These are phyloP conservation scores for Lepetodrilus schrolli DNA, from an alignment of 2,888 invertebrate genomes.

Conservation along the genomic window DNA sequence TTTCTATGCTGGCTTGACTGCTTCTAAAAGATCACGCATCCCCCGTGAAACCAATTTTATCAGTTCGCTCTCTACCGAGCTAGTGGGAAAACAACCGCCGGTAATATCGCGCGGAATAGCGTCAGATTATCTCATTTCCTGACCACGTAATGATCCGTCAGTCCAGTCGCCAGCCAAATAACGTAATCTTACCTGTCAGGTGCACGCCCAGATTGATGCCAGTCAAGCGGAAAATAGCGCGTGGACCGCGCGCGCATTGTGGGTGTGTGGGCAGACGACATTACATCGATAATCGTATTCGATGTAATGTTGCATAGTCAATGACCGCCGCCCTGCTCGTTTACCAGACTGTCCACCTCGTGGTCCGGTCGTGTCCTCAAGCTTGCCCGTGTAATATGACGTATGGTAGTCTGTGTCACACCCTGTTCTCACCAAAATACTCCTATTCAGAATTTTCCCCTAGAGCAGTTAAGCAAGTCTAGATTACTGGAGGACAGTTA, in stretches of 20 bases:
- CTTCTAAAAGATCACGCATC: neutral
- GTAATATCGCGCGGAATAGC: neutral
- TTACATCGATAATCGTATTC: neutral
- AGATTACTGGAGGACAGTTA: no score
- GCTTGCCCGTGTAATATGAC: no score
- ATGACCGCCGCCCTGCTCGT: neutral
- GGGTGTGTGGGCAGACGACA: neutral
- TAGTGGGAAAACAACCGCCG: neutral
- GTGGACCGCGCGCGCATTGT: neutral
- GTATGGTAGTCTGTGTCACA: no score
- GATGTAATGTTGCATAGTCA: conserved; percentile 11
- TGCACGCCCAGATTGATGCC: neutral
- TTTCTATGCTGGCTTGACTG: neutral
- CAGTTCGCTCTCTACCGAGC: neutral
- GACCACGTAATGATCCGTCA: neutral
- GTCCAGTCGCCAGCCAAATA: neutral
- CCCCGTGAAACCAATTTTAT: neutral
- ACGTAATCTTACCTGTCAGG: conserved; percentile 1
- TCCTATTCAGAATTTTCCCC: no score
- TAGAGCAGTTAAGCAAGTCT: no score
- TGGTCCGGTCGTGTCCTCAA: no score
- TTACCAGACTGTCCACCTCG: neutral
- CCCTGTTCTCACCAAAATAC: no score
- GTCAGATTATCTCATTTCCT: conserved; percentile 20
- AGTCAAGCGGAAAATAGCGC: conserved; percentile 18